Percentiles rank a stretch among this genome's conserved stretches.
Evolutionary conservation across 2,797 vertebrate species (phyloP).

Genomic region (Catamblyrhynchus diadema): DNA sequence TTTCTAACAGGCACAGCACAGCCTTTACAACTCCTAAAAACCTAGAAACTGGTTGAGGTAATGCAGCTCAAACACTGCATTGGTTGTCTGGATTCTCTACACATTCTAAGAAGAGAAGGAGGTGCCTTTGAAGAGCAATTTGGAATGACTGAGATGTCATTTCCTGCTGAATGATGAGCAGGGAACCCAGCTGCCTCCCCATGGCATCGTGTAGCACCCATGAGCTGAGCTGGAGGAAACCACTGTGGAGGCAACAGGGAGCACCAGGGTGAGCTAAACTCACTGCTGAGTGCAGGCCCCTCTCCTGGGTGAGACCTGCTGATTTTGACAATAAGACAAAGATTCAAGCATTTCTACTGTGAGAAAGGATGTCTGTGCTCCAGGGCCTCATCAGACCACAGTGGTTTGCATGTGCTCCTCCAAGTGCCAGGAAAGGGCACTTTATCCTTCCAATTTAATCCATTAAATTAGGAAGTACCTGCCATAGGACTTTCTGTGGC

Average conservation of each 20-base stretch:
- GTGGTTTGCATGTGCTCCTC: background rate
- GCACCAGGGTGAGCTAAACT: fast-evolving
- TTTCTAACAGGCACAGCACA: background rate
- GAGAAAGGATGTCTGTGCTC: background rate
- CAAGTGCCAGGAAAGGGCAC: background rate
- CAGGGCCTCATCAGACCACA: background rate
- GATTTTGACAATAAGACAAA: background rate
- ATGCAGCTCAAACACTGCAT: background rate
- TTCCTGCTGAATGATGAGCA: background rate
- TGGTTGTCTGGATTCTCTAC: background rate
- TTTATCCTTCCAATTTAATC: background rate
- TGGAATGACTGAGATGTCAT: background rate
- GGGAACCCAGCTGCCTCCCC: background rate
- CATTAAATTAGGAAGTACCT: background rate
- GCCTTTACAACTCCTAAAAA: background rate
- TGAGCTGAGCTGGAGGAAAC: background rate
- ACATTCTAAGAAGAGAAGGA: background rate
- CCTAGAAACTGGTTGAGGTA: background rate
- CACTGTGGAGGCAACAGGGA: background rate
- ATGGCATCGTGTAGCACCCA: background rate
- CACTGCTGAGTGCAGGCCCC: background rate
- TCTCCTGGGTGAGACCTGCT: background rate
- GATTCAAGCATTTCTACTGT: background rate
- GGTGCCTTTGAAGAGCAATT: background rate
- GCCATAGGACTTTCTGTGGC: background rate